These are phyloP conservation scores for Electrophaes corylata DNA, from an alignment of 2,888 invertebrate species.

Conservation along the genomic window DNA sequence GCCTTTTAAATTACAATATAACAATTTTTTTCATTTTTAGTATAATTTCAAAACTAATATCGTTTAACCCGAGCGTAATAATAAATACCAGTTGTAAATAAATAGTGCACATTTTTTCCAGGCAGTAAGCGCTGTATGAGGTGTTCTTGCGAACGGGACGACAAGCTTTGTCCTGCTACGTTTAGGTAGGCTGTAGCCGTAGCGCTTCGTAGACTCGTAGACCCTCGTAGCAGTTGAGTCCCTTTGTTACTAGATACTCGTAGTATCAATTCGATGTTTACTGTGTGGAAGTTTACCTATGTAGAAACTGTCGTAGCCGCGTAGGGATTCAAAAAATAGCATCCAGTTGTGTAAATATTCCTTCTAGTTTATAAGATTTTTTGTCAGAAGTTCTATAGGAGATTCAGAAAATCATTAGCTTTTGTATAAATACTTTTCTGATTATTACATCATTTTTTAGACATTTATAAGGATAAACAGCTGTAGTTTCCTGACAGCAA, in stretches of 20 bases:
- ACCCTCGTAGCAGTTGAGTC: conserved; percentile 28
- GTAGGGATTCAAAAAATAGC: too few species aligned
- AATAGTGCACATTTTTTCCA: conserved; percentile 36
- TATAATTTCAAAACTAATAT: too few species aligned
- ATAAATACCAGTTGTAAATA: too few species aligned
- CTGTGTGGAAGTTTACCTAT: too few species aligned
- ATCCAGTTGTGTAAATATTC: background rate
- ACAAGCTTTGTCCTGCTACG: conserved; percentile 44
- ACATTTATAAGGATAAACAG: background rate
- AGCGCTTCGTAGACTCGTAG: conserved; percentile 41
- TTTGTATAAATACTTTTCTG: background rate
- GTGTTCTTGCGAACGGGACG: conserved; percentile 47
- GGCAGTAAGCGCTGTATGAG: conserved; percentile 44
- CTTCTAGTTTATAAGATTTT: background rate
- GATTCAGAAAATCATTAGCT: background rate
- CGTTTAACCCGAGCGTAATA: too few species aligned
- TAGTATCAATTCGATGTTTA: background rate
- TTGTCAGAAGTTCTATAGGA: background rate
- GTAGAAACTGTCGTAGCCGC: too few species aligned
- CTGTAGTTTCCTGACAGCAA: background rate
- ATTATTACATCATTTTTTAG: background rate
- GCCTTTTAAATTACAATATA: too few species aligned
- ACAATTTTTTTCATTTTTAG: too few species aligned
- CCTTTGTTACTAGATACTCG: background rate
- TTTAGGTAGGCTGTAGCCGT: conserved; percentile 47